Base-by-base conservation (phyloP, 2,888 invertebrate species). In the Stenotaenia linearis region DNA sequence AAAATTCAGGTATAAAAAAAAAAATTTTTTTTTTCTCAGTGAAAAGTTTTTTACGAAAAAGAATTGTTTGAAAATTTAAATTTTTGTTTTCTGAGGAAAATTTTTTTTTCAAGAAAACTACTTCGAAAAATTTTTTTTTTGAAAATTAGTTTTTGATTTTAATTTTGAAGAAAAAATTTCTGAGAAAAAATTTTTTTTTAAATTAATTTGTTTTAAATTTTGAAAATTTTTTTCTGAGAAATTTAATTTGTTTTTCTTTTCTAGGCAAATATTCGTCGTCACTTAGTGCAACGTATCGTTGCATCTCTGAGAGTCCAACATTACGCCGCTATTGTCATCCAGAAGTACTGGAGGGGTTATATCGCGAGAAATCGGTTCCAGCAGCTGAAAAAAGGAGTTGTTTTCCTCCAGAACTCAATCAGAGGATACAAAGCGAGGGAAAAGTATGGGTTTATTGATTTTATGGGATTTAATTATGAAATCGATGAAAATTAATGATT, bases 311-410 rank as follows among this genome's bases (percentile, higher is more conserved):
- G 86, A 76, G 83, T 85, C 25, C 84, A 86, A 80, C 84, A 86
- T 79, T 81, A 86, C 78, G 88, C 89, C 5, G 87, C 88, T n/a
- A 84, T 87, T 15, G 90, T 90, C 78, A 91, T 97, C 79, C 97
- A 97, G 85, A 90, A 92, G 76, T 90, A 90, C 84, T 96, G 93
- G 92, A 89, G 93, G 79, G 91, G 92, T 28, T 90, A 90, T 83
- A 89, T 89, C 80, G 90, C 89, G 32, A 89, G 92, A 2, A 88
- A 88, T 77, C 92, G 92, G 90, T 92, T 90, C 85, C 86, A 89
- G 80, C 90, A 90, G 80, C 86, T 95, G 9, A 89, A 89, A 75
- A 84, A 85, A 9, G 90, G 90, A 6, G 85, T 91, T 18, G 85
- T 92, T 4, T 84, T 87, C 21, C 90, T 96, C 84, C 95, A 96